Evolutionary conservation across 2,888 invertebrate species (phyloP), one percentile per base, ranked within the genome.

Genomic region (Euplagia quadripunctaria): DNA sequence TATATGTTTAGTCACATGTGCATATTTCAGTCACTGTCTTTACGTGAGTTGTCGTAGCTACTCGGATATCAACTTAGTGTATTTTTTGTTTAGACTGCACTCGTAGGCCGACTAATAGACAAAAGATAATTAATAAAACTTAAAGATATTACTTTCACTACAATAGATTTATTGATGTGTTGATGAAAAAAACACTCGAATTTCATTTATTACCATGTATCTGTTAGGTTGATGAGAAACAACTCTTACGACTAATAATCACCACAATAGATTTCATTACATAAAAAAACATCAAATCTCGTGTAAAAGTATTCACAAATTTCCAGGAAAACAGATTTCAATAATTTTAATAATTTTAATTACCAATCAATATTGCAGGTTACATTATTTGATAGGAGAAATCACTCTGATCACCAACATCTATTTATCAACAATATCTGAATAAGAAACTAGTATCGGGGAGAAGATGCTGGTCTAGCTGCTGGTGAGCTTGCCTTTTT

Each of bases 91-190:
- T 64, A 65, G 65, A 31, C 55, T 68, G 72, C 52, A 69, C 64
- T 31, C 17, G 31, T 73, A 69, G 68, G 20, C 20, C 20, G 64
- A 43, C 75, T 76, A 74, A 81, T 79, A 79, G 78, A 76, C n/a
- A 31, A 31, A 31, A 31, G 31, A 31, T 31, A 82, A 78, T 77
- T 77, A 79, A 85, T 78, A n/a, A 66, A 31, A 8, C 14, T 58
- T 58, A 20, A 65, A 49, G 20, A 46, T 20, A 31, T 31, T 49
- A 11, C 66, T 31, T 31, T 16, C 31, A 49, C 16, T 49, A 20
- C 49, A 16, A 66, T 49, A 31, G 8, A 51, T 1, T 51, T 16
- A 51, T 7, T 20, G n/a, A 20, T 31, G 20, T 1, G 0, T 31
- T 41, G 31, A 66, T 49, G 16, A 66, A 31, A 51, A 17, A 31